Conservation (phyloP, 2,888 invertebrate genomes). For the Drosophila anomalata region DNA sequence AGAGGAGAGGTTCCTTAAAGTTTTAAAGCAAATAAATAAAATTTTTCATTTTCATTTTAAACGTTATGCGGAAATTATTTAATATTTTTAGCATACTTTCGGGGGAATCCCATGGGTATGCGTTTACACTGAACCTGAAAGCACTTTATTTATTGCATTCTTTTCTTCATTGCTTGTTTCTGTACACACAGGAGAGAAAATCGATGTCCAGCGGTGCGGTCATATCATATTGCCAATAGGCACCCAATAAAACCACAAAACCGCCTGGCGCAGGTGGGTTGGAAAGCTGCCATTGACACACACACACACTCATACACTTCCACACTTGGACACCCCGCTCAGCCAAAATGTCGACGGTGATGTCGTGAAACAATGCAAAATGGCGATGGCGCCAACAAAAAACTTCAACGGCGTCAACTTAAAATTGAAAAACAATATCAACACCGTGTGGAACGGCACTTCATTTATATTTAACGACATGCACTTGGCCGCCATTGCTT, state of each 20-base stretch:
- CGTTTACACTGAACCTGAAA: not conserved
- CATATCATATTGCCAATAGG: slow-evolving; percentile 22
- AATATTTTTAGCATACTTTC: slow-evolving; percentile 27
- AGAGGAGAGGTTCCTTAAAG: too few species aligned
- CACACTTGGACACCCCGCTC: slow-evolving; percentile 6
- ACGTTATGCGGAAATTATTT: not conserved
- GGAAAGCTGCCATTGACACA: slow-evolving; percentile 29
- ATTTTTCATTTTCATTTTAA: not conserved
- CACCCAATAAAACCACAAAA: slow-evolving; percentile 14
- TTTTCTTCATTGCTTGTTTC: slow-evolving; percentile 5
- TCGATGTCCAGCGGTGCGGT: slow-evolving; percentile 26
- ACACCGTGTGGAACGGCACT: slow-evolving; percentile 26
- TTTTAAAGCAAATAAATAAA: not conserved
- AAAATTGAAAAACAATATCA: slow-evolving; percentile 36
- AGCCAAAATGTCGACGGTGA: slow-evolving; percentile 43
- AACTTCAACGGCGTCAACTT: slow-evolving; percentile 17
- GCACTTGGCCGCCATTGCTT: slow-evolving; percentile 53
- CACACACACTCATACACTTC: not conserved
- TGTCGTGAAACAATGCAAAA: slow-evolving; percentile 72
- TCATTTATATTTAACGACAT: slow-evolving; percentile 67
- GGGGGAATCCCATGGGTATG: not conserved
- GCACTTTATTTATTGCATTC: slow-evolving; percentile 18
- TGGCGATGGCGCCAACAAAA: slow-evolving; percentile 44
- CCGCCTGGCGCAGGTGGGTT: slow-evolving; percentile 18
- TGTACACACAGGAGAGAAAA: slow-evolving; percentile 24